Percentiles rank a stretch among this genome's conserved stretches.
These are phyloP conservation scores for Otocyon megalotis DNA, from an alignment of 2,113 vertebrate genomes.

Conservation along the genomic window DNA sequence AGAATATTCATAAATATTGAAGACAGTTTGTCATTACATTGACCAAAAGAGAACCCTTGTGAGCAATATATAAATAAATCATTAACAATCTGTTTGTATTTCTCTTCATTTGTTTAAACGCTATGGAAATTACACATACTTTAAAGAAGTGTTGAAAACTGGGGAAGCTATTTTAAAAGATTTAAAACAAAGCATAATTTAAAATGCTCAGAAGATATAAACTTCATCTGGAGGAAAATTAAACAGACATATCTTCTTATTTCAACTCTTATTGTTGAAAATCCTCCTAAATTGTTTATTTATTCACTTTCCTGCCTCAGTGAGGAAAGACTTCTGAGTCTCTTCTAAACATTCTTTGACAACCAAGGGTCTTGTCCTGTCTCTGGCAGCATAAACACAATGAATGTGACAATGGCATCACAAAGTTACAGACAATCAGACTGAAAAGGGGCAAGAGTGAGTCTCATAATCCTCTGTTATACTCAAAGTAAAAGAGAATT, in stretches of 20 bases:
- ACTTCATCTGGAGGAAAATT: constrained; percentile 16
- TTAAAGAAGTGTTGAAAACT: background rate
- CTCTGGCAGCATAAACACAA: background rate
- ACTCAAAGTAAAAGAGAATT: background rate
- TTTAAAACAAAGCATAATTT: constrained; percentile 18
- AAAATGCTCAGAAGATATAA: background rate
- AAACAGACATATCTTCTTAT: background rate
- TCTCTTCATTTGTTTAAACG: constrained; percentile 36
- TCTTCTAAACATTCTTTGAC: background rate
- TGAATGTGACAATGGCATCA: background rate
- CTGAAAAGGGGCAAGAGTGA: background rate
- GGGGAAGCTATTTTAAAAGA: constrained; percentile 42
- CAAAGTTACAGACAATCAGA: background rate
- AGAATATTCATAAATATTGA: constrained; percentile 46
- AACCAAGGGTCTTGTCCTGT: background rate
- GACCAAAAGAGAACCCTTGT: background rate
- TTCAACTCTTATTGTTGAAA: background rate
- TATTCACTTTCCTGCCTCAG: background rate
- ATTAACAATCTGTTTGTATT: constrained; percentile 6
- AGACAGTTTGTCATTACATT: constrained; percentile 48
- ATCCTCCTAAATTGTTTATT: background rate
- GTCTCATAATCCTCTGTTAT: background rate
- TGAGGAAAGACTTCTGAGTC: background rate
- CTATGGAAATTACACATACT: background rate
- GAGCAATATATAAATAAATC: constrained; percentile 23